Evolutionary conservation across 2,797 vertebrate species (phyloP).

Genomic region (Micropoecilia bifurca): DNA sequence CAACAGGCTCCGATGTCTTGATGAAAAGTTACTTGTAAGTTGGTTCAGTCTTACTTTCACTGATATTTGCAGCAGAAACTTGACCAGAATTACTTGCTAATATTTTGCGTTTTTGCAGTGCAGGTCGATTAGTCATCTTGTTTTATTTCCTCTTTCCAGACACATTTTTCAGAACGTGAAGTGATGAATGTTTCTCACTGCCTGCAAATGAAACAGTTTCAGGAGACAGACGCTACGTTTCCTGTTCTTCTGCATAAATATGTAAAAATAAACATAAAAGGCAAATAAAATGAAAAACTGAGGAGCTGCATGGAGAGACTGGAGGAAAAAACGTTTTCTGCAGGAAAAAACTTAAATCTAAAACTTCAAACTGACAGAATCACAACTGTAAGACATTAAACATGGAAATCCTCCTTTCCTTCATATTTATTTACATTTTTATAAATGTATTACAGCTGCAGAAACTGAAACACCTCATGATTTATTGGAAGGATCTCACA

Average conservation of each 20-base stretch:
- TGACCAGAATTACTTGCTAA: too few species aligned
- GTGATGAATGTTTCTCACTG: background rate
- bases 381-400: background rate
- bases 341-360: background rate
- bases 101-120: background rate
- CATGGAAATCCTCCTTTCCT: too few species aligned
- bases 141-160: background rate
- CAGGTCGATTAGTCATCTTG: background rate
- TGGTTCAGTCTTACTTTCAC: too few species aligned
- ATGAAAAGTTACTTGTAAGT: too few species aligned
- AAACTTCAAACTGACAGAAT: background rate
- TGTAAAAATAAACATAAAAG: background rate
- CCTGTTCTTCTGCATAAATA: background rate
- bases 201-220: background rate
- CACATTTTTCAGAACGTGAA: background rate
- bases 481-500: background rate
- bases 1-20: too few species aligned
- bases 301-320: background rate
- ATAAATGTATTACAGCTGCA: too few species aligned
- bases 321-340: too few species aligned
- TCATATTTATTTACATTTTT: background rate
- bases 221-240: background rate
- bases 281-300: background rate
- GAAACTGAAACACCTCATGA: too few species aligned
- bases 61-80: too few species aligned